Evolutionary conservation across 2,888 invertebrate genomes (phyloP).

Genomic region (Mylabris sibirica): DNA sequence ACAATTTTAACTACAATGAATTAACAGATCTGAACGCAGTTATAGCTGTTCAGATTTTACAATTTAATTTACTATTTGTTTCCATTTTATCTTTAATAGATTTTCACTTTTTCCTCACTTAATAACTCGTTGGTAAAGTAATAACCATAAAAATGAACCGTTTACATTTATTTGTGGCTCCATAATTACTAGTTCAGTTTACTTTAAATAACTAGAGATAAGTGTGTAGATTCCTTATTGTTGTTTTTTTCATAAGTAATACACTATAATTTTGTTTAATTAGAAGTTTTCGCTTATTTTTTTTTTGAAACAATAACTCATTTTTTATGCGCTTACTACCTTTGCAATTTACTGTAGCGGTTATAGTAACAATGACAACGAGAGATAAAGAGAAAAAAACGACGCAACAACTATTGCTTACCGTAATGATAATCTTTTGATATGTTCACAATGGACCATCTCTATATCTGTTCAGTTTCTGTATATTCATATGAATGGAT

Average conservation of each 20-base stretch:
- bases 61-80: no score
- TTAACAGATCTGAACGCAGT: no score
- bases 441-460: background rate
- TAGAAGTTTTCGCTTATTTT: background rate
- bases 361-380: background rate
- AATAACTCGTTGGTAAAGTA: background rate
- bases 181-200: background rate
- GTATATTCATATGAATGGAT: slow-evolving; percentile 13
- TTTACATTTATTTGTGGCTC: background rate
- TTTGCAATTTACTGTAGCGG: no score
- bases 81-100: background rate
- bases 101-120: background rate
- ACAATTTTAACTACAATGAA: no score
- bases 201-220: background rate
- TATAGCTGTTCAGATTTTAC: no score
- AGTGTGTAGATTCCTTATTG: background rate
- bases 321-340: background rate
- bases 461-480: background rate
- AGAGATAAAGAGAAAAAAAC: no score
- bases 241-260: background rate
- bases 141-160: background rate
- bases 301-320: background rate
- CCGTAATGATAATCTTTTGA: slow-evolving; percentile 6
- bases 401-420: slow-evolving; percentile 9
- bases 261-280: background rate